A percentile compares a stretch with the other conserved stretches of the same genome.
Evolutionary conservation across 2,113 vertebrate genomes (phyloP).

Genomic region (Ptilorrhoa leucosticta): DNA sequence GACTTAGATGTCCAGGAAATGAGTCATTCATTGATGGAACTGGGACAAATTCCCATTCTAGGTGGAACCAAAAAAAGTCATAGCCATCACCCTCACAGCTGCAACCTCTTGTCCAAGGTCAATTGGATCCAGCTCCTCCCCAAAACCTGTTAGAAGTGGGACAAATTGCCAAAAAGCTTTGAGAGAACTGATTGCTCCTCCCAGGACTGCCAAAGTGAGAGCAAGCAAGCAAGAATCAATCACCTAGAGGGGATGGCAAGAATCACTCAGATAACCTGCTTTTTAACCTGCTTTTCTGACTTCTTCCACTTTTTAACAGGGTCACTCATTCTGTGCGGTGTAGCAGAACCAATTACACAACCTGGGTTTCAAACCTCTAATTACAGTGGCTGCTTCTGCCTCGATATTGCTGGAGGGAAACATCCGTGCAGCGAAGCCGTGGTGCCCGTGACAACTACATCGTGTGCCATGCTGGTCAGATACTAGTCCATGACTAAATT

Average conservation of each 20-base stretch:
- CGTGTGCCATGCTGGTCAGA: not conserved
- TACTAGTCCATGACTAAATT: not conserved
- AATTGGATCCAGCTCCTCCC: not conserved
- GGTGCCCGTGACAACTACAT: not conserved
- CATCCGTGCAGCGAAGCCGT: not conserved
- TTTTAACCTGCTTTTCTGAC: not conserved
- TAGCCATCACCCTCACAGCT: not conserved
- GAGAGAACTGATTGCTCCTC: not conserved
- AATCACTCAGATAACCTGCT: not conserved
- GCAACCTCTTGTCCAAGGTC: not conserved
- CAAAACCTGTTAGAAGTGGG: not conserved
- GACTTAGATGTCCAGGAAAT: not conserved
- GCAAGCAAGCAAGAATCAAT: not conserved
- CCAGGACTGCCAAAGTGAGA: not conserved
- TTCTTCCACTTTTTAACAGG: not conserved
- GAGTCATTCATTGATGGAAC: not conserved
- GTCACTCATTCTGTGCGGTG: not conserved
- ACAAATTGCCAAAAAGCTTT: not conserved
- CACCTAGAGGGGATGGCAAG: not conserved
- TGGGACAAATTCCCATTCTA: not conserved
- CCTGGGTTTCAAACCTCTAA: not conserved
- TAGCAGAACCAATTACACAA: slow-evolving; percentile 25
- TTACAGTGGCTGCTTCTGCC: not conserved
- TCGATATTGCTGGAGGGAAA: slow-evolving; percentile 1
- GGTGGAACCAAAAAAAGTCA: not conserved